These are phyloP conservation scores for Leucophenga varia DNA, from an alignment of 1,140 invertebrate species.

Conservation along the genomic window DNA sequence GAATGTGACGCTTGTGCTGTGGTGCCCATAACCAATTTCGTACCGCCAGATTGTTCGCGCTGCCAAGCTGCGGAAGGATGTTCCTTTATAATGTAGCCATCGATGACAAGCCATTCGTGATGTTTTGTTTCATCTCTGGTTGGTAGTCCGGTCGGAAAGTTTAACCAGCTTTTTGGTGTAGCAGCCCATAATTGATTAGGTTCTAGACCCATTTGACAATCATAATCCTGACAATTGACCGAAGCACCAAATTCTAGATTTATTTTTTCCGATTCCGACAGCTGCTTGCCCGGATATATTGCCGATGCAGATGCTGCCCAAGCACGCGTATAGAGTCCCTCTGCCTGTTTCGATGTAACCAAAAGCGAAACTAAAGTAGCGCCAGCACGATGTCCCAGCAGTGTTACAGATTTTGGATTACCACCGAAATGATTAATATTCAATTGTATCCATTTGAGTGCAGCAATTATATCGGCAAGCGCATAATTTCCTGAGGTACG, in stretches of 20 bases:
- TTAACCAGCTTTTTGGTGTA: constrained; percentile 70
- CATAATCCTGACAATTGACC: constrained; percentile 57
- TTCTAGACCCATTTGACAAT: constrained; percentile 65
- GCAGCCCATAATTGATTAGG: constrained; percentile 66
- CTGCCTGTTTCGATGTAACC: constrained; percentile 60
- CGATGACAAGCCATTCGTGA: constrained; percentile 74
- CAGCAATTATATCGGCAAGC: constrained; percentile 76
- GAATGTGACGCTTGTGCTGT: constrained; percentile 70
- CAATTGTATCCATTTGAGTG: constrained; percentile 76
- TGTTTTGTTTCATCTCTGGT: constrained; percentile 59
- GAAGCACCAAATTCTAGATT: constrained; percentile 64
- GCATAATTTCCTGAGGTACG: constrained; percentile 84
- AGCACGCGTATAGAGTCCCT: constrained; percentile 66
- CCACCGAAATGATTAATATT: constrained; percentile 84
- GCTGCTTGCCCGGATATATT: constrained; percentile 65
- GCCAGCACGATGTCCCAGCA: constrained; percentile 79
- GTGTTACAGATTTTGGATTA: constrained; percentile 70
- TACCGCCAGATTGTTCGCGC: constrained; percentile 51
- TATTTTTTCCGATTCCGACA: constrained; percentile 63
- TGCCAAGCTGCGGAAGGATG: constrained; percentile 66
- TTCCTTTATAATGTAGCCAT: constrained; percentile 67
- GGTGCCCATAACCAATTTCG: constrained; percentile 69
- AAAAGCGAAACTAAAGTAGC: constrained; percentile 76
- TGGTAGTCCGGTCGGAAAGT: constrained; percentile 64
- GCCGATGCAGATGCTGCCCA: constrained; percentile 75